These are phyloP conservation scores for Seira ritae DNA, from an alignment of 2,888 invertebrate species.

Conservation along the genomic window DNA sequence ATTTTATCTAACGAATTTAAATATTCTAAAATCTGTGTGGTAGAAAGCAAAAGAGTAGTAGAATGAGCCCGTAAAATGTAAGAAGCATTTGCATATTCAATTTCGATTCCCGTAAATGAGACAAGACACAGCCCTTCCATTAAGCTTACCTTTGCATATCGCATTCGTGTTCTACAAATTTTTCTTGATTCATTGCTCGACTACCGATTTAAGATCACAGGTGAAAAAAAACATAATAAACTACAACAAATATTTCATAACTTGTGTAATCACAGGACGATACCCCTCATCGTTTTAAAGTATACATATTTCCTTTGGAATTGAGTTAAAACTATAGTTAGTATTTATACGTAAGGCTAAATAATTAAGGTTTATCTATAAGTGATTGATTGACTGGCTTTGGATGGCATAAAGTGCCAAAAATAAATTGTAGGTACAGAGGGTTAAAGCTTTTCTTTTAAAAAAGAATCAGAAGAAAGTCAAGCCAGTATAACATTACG, in stretches of 20 bases:
- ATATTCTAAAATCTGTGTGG: too few relatives aligned
- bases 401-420: background rate
- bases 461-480: background rate
- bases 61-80: too few relatives aligned
- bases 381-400: conserved; percentile 12
- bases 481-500: background rate
- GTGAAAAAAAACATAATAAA: conserved; percentile 2
- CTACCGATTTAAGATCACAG: background rate
- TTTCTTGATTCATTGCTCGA: background rate
- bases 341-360: background rate
- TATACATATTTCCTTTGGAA: conserved; percentile 29
- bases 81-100: too few relatives aligned
- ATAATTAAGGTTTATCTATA: too few relatives aligned
- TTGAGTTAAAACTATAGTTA: background rate
- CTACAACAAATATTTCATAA: background rate
- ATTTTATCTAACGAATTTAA: too few relatives aligned
- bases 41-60: too few relatives aligned
- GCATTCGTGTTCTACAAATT: background rate
- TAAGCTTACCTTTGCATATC: too few relatives aligned
- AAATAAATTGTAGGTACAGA: background rate
- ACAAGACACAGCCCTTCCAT: too few relatives aligned
- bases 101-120: too few relatives aligned
- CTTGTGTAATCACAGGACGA: conserved; percentile 49
- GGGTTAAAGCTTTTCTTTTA: background rate
- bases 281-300: conserved; percentile 51